Evolutionary conservation across 2,888 invertebrate species (phyloP).

Genomic region (Eurytoma adleriae): DNA sequence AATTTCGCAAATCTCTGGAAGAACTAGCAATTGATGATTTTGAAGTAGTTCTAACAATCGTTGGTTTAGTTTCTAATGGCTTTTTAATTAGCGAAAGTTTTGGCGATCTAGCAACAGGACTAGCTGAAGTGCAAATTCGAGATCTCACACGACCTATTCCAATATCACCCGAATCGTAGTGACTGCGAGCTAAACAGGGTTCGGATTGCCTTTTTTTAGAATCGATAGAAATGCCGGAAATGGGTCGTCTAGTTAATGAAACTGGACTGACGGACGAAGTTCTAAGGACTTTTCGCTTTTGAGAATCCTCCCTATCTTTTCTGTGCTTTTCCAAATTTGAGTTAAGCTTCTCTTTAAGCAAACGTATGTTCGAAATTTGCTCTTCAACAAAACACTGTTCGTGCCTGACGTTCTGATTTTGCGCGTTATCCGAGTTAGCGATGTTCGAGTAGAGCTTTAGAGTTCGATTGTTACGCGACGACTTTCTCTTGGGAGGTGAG

Average conservation of each 20-base stretch:
- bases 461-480: slow-evolving; percentile 85
- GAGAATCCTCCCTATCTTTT: slow-evolving; percentile 59
- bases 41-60: slow-evolving; percentile 52
- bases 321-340: slow-evolving; percentile 77
- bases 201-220: slow-evolving; percentile 61
- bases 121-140: slow-evolving; percentile 59
- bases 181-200: slow-evolving; percentile 57
- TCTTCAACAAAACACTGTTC: slow-evolving; percentile 77
- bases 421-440: slow-evolving; percentile 77
- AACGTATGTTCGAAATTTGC: slow-evolving; percentile 79
- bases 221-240: slow-evolving; percentile 53
- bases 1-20: slow-evolving; percentile 46
- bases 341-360: slow-evolving; percentile 81
- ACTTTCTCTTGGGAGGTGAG: slow-evolving; percentile 86
- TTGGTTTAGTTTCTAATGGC: slow-evolving; percentile 58
- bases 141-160: slow-evolving; percentile 34
- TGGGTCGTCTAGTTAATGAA: slow-evolving; percentile 48
- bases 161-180: slow-evolving; percentile 19
- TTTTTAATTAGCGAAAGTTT: slow-evolving; percentile 46
- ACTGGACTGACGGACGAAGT: slow-evolving; percentile 62
- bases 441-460: slow-evolving; percentile 80
- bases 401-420: slow-evolving; percentile 74
- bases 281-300: slow-evolving; percentile 58
- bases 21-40: slow-evolving; percentile 45
- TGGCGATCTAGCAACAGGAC: slow-evolving; percentile 58